A percentile compares a stretch with the other conserved stretches of the same genome.
Evolutionary conservation across 2,113 vertebrate species (phyloP).

Genomic region (Melanocharis versteri): DNA sequence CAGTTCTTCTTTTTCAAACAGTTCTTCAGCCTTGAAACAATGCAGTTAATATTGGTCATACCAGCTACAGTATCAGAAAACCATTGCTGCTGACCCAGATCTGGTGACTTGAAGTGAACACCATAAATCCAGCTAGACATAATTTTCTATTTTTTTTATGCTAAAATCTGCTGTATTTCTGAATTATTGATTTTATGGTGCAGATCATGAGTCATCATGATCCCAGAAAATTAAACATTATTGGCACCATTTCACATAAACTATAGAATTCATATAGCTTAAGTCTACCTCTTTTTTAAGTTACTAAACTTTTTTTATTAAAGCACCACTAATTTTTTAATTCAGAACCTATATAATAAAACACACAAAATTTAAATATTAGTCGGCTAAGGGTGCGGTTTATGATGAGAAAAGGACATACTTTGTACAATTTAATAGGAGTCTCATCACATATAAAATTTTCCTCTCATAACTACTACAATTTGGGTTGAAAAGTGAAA

Average conservation of each 20-base stretch:
- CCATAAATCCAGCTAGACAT: neutral
- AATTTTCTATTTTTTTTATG: neutral
- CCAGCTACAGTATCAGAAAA: neutral
- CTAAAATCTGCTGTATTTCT: conserved; percentile 25
- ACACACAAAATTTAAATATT: neutral
- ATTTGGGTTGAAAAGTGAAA: neutral
- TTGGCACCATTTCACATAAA: neutral
- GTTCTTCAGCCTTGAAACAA: neutral
- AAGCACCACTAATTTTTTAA: neutral
- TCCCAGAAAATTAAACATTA: neutral
- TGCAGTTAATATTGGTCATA: neutral
- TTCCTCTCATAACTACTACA: neutral
- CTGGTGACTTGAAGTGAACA: neutral
- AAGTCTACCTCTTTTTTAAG: neutral
- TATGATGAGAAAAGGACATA: neutral
- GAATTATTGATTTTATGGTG: neutral
- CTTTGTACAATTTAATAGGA: neutral
- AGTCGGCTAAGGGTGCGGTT: neutral
- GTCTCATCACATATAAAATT: neutral
- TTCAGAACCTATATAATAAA: neutral
- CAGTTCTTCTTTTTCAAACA: neutral
- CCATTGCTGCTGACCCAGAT: neutral
- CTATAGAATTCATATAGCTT: neutral
- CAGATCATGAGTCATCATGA: neutral
- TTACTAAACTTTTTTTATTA: neutral